Base-by-base conservation (phyloP, 2,113 vertebrate species). In the Tiliqua scincoides region DNA sequence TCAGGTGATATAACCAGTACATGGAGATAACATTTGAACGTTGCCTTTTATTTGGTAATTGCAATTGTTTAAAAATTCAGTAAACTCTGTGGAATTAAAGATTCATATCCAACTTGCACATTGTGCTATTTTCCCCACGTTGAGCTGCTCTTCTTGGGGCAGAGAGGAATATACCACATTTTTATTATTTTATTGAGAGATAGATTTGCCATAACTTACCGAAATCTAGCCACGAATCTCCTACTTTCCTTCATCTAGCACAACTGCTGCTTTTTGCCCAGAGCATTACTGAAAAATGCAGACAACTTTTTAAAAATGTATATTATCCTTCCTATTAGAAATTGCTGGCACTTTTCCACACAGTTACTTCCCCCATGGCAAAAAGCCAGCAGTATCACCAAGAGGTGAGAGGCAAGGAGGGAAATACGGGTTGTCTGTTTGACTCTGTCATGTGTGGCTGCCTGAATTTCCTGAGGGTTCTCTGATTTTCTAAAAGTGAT, bases 311-410 rank as follows among this genome's bases (percentile, higher is more conserved):
- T 70, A 68, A 81, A 81, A 27, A 83, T 62, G 25, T 43, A 9
- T 30, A 32, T 32, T 23, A 15, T 27, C 20, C 52, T 57, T 76
- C 68, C 52, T 73, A 72, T 65, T 85, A 18, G 73, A 83, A 86
- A 68, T 65, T 18, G 85, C 80, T 91, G 90, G 82, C 77, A 0
- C 35, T 86, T 86, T 71, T 89, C 87, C 89, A 91, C 5, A 54
- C 86, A 85, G 68, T 59, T 72, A 0, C 77, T 85, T 92, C 59
- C 54, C 48, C 52, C 65, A 72, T 90, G 91, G 93, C 88, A 67
- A 0, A 78, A 61, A 70, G 68, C 90, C 92, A 91, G 89, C 84
- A 82, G 84, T 32, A 75, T 78, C 86, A 63, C 61, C 0, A 0
- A 62, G 75, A 8, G 43, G 43, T 48, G 85, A 81, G 40, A 27